These are phyloP conservation scores for Phrixothrix hirtus DNA, from an alignment of 2,888 invertebrate genomes.

Conservation along the genomic window DNA sequence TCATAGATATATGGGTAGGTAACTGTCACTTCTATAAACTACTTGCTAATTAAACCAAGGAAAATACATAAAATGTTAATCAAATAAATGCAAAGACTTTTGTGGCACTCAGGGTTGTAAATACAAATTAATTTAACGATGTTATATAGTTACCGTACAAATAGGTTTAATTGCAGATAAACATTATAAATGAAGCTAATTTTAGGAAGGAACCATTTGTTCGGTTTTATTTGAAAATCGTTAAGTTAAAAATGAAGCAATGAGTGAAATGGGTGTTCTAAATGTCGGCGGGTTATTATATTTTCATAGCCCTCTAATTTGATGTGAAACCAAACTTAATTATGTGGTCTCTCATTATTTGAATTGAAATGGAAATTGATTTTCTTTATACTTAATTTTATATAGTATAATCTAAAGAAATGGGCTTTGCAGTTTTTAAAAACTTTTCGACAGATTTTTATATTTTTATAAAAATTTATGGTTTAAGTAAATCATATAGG, in stretches of 20 bases:
- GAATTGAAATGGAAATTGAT: too few relatives aligned
- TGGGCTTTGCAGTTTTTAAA: too few relatives aligned
- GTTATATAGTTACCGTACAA: slow-evolving; percentile 15
- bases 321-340: too few relatives aligned
- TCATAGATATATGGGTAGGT: too few relatives aligned
- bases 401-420: too few relatives aligned
- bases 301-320: too few relatives aligned
- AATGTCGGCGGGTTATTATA: too few relatives aligned
- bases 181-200: slow-evolving; percentile 18
- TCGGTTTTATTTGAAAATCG: slow-evolving; percentile 13
- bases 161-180: slow-evolving; percentile 20
- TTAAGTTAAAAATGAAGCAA: slow-evolving; percentile 8
- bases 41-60: slow-evolving; percentile 10
- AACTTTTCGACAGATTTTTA: too few relatives aligned
- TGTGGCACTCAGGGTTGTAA: slow-evolving; percentile 17
- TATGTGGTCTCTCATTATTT: too few relatives aligned
- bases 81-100: slow-evolving; percentile 5
- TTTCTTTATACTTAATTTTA: background rate
- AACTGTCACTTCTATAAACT: too few relatives aligned
- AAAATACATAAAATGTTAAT: slow-evolving; percentile 16
- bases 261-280: background rate
- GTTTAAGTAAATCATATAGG: too few relatives aligned
- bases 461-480: too few relatives aligned
- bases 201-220: slow-evolving; percentile 5
- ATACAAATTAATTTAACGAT: slow-evolving; percentile 23